These are phyloP conservation scores for Boloria euphrosyne DNA, from an alignment of 2,888 invertebrate species.

Conservation along the genomic window DNA sequence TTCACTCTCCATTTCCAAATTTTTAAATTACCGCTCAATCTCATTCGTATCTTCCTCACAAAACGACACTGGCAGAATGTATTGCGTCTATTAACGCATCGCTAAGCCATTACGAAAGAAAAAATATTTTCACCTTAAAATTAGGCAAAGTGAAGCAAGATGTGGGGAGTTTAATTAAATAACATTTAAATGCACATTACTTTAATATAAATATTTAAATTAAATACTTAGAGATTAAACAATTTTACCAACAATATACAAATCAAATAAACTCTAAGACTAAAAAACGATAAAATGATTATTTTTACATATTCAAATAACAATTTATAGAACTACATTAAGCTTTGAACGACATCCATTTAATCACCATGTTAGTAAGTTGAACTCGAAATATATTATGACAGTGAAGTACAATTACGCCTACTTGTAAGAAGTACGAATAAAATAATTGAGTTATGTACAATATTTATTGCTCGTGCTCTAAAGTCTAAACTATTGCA, in stretches of 20 bases:
- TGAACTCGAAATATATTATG: conserved; percentile 3
- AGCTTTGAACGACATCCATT: conserved; percentile 23
- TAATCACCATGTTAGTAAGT: conserved; percentile 2
- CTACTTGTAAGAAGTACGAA: not conserved
- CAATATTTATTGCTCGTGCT: conserved; percentile 6
- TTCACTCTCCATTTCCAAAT: no score
- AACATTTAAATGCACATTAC: conserved; percentile 24
- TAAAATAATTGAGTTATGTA: conserved; percentile 3
- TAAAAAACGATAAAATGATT: conserved; percentile 27
- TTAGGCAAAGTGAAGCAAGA: not conserved
- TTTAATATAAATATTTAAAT: conserved; percentile 26
- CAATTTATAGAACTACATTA: conserved; percentile 22
- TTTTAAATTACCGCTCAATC: no score
- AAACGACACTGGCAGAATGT: no score
- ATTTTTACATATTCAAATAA: conserved; percentile 23
- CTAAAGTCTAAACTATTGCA: not conserved
- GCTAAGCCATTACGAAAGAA: no score
- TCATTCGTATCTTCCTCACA: no score
- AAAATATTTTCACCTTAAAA: no score
- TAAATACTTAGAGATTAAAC: conserved; percentile 27
- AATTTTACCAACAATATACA: conserved; percentile 31
- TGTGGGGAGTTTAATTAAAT: not conserved
- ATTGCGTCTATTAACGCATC: no score
- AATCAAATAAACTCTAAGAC: conserved; percentile 31
- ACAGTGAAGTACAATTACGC: conserved; percentile 1